Evolutionary conservation across 2,888 invertebrate species (phyloP).

Genomic region (Cephus nigrinus): DNA sequence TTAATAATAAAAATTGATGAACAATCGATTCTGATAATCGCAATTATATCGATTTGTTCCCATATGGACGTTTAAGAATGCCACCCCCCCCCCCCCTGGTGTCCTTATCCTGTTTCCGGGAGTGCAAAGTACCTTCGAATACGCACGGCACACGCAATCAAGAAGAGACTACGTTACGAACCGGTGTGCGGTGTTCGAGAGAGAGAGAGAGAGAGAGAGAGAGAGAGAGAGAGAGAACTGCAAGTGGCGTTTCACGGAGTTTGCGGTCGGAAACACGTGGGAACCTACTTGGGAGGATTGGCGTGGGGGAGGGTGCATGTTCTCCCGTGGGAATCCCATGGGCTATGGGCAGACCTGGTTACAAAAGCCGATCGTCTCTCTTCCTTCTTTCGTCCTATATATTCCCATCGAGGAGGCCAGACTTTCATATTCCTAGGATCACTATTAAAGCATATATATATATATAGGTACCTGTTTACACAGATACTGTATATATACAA

Average conservation of each 20-base stretch:
- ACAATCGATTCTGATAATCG: background rate
- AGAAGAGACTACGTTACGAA: background rate
- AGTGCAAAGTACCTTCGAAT: background rate
- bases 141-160: background rate
- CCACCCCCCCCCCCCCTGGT: no score
- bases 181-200: background rate
- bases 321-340: slow-evolving; percentile 57
- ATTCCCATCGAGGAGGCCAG: slow-evolving; percentile 16
- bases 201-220: background rate
- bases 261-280: slow-evolving; percentile 58
- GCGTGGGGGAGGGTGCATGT: slow-evolving; percentile 6
- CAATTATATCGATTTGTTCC: background rate
- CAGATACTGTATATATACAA: background rate
- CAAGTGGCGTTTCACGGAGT: background rate
- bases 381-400: slow-evolving; percentile 16
- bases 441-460: background rate
- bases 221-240: background rate
- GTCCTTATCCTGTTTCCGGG: background rate
- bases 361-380: slow-evolving; percentile 47
- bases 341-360: background rate
- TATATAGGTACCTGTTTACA: background rate
- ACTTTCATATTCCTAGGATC: background rate
- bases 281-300: slow-evolving; percentile 40
- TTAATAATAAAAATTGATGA: background rate
- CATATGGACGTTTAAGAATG: background rate